Conservation (phyloP, 1,140 invertebrate species). For the Sipha flava region DNA sequence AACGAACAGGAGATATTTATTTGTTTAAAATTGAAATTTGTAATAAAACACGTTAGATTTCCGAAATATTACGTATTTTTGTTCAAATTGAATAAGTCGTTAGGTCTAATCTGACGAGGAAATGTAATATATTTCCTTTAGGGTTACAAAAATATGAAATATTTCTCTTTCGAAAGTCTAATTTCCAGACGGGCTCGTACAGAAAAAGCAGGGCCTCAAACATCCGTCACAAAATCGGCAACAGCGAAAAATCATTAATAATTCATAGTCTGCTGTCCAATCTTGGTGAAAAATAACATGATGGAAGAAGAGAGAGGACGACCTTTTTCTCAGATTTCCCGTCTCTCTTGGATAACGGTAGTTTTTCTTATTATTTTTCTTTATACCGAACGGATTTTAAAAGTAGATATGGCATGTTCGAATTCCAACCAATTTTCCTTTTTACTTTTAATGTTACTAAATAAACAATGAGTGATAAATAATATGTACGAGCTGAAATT, state of each 20-base stretch:
- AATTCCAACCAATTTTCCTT: too few species aligned
- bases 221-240: conserved; percentile 23
- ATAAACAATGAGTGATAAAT: too few species aligned
- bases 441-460: too few species aligned
- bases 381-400: too few species aligned
- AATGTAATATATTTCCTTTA: conserved; percentile 24
- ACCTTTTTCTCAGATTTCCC: neutral
- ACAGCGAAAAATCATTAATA: conserved; percentile 19
- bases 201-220: neutral
- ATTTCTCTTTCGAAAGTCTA: conserved; percentile 16
- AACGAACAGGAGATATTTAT: neutral
- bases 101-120: neutral
- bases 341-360: too few species aligned
- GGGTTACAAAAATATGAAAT: conserved; percentile 19
- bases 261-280: conserved; percentile 25
- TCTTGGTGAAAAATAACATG: conserved; percentile 18
- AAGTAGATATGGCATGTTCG: too few species aligned
- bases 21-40: neutral
- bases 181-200: neutral
- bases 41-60: neutral
- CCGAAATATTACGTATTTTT: neutral
- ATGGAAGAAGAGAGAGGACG: neutral
- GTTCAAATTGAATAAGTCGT: conserved; percentile 22
- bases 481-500: too few species aligned
- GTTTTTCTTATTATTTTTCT: too few species aligned